Conservation (phyloP, 2,888 invertebrate genomes). For the Linnaemya vulpina region DNA sequence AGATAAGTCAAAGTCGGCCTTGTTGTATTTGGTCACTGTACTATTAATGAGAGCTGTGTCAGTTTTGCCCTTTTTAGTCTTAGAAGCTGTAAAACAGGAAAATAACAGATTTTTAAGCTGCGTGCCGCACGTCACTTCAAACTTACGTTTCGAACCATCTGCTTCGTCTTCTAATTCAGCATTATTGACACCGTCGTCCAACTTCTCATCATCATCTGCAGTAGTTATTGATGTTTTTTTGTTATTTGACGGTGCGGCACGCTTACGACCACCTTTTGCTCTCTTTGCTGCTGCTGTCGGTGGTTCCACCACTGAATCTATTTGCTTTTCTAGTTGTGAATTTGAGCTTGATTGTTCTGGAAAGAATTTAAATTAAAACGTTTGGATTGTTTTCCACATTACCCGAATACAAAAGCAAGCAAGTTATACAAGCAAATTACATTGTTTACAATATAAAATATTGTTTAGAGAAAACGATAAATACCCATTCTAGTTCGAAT, state of each 20-base stretch:
- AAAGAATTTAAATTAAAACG: slow-evolving; percentile 12
- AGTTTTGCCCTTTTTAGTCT: slow-evolving; percentile 74
- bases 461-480: too few species aligned
- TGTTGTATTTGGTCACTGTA: slow-evolving; percentile 85
- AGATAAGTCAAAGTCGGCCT: slow-evolving; percentile 85
- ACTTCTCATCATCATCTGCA: slow-evolving; percentile 33
- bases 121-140: slow-evolving; percentile 75
- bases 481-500: too few species aligned
- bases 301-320: slow-evolving; percentile 10
- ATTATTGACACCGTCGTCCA: slow-evolving; percentile 51
- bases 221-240: slow-evolving; percentile 45
- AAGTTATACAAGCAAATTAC: too few species aligned
- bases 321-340: slow-evolving; percentile 18
- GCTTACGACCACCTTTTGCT: slow-evolving; percentile 76
- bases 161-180: slow-evolving; percentile 70
- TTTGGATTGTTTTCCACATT: not conserved
- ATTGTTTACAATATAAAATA: too few species aligned
- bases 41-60: slow-evolving; percentile 83
- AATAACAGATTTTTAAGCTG: slow-evolving; percentile 78
- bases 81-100: slow-evolving; percentile 79
- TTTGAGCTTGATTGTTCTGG: slow-evolving; percentile 18
- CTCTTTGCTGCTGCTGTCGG: not conserved
- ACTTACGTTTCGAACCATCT: slow-evolving; percentile 79
- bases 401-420: not conserved
- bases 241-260: slow-evolving; percentile 73